Evolutionary conservation across 2,888 invertebrate species (phyloP).

Genomic region (Eilema sororculum): DNA sequence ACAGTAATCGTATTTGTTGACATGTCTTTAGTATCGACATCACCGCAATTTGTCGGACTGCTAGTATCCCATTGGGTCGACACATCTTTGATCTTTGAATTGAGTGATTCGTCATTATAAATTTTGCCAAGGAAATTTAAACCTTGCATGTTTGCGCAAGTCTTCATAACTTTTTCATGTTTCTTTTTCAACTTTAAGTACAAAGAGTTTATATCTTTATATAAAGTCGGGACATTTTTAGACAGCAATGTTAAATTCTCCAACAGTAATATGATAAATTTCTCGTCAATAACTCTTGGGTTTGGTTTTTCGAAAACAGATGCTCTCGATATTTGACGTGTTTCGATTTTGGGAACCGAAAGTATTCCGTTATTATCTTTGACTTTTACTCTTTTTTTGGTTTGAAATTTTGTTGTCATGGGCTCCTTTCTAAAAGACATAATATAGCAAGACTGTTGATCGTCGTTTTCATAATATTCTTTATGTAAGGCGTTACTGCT

Average conservation of each 20-base stretch:
- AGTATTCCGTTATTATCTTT: slow-evolving; percentile 46
- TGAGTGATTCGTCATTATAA: slow-evolving; percentile 60
- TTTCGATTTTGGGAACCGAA: slow-evolving; percentile 24
- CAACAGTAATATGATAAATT: slow-evolving; percentile 71
- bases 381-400: slow-evolving; percentile 51
- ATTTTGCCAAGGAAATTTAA: slow-evolving; percentile 72
- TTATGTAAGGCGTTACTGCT: slow-evolving; percentile 52
- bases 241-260: slow-evolving; percentile 72
- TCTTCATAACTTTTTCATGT: slow-evolving; percentile 61
- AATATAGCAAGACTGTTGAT: slow-evolving; percentile 64
- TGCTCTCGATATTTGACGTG: slow-evolving; percentile 23
- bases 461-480: slow-evolving; percentile 50
- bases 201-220: slow-evolving; percentile 71
- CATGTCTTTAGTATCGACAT: slow-evolving; percentile 14
- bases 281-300: slow-evolving; percentile 70
- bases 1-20: slow-evolving; percentile 30
- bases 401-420: slow-evolving; percentile 43
- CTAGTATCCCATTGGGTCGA: slow-evolving; percentile 55
- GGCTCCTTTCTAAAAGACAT: slow-evolving; percentile 63
- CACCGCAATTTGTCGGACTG: not conserved
- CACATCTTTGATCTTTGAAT: slow-evolving; percentile 47
- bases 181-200: slow-evolving; percentile 68
- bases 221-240: slow-evolving; percentile 62
- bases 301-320: slow-evolving; percentile 57
- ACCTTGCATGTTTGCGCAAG: slow-evolving; percentile 56